Evolutionary conservation across 2,113 vertebrate genomes (phyloP), one percentile per base, ranked within the genome.

Genomic region (Nycticorax nycticorax): DNA sequence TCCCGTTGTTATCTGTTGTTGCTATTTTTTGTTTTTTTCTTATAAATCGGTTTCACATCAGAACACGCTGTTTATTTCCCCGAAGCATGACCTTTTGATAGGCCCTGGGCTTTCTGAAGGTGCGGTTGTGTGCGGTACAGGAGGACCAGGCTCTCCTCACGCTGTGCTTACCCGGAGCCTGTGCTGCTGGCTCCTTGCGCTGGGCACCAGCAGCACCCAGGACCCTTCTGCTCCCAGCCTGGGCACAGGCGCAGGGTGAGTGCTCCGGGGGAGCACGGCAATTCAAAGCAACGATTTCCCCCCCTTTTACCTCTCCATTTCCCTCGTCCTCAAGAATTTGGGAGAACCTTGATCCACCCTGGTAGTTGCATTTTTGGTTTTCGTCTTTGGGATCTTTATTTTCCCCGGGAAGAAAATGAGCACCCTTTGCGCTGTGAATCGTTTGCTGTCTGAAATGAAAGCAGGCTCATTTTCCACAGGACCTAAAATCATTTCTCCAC

Each of bases 391-490:
- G 73, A 16, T 66, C 50, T 86, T 56, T 66, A 5, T 77, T 45
- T 41, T 53, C 24, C 47, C 24, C 9, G 19, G 81, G 69, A 76
- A 43, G 55, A 30, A 82, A 75, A 0, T 1, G 10, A 68, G n/a
- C 33, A 48, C 62, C 62, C 94, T 83, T 68, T 79, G 94, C 1
- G 0, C 76, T 77, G 47, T 0, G 3, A 47, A 11, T 21, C 19
- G 28, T 55, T 71, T 77, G 57, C 27, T 37, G 8, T 20, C 26
- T 77, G 74, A 68, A 85, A 43, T 15, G 21, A 72, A 47, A 72
- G 63, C 67, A 53, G 39, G 30, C 88, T 94, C 41, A 6, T 92
- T 92, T 96, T 84, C 91, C 60, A n/a, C 76, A 57, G 76, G 86
- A 84, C 80, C 60, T 71, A 55, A 86, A 92, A 81, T 88, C 9